phyloP scores from a whole-genome alignment of 2,797 vertebrate species.

The Ceryle rudis region DNA sequence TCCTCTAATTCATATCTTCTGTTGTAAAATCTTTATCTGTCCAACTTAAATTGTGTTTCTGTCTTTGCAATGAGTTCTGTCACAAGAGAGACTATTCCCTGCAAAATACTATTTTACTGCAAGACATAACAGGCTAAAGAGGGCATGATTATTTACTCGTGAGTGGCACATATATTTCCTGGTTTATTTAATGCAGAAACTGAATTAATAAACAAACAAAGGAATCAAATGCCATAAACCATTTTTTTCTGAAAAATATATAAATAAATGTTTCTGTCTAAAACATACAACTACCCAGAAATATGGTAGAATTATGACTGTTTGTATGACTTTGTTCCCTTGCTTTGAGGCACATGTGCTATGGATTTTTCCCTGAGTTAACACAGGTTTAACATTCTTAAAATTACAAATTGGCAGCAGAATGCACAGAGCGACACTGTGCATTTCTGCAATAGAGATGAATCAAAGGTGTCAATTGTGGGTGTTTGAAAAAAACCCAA shows the following conservation, averaged over 20 bases:
- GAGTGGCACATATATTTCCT: fast-evolving
- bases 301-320: not conserved
- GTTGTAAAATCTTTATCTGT: not conserved
- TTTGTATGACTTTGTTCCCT: not conserved
- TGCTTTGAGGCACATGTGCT: not conserved
- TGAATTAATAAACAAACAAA: not conserved
- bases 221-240: not conserved
- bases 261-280: not conserved
- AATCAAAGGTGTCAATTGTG: not conserved
- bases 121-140: not conserved
- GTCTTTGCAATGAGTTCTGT: not conserved
- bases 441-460: not conserved
- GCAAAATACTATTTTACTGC: not conserved
- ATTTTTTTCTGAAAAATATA: not conserved
- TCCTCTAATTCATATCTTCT: not conserved
- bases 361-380: not conserved
- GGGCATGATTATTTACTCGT: not conserved
- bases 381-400: not conserved
- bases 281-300: not conserved
- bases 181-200: not conserved
- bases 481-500: not conserved
- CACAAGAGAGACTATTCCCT: not conserved
- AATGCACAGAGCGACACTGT: not conserved
- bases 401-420: not conserved
- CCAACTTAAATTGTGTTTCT: not conserved